Percentiles rank a stretch among this genome's conserved stretches.
Evolutionary conservation across 2,888 invertebrate species (phyloP).

Genomic region (Lasioglossum morio): DNA sequence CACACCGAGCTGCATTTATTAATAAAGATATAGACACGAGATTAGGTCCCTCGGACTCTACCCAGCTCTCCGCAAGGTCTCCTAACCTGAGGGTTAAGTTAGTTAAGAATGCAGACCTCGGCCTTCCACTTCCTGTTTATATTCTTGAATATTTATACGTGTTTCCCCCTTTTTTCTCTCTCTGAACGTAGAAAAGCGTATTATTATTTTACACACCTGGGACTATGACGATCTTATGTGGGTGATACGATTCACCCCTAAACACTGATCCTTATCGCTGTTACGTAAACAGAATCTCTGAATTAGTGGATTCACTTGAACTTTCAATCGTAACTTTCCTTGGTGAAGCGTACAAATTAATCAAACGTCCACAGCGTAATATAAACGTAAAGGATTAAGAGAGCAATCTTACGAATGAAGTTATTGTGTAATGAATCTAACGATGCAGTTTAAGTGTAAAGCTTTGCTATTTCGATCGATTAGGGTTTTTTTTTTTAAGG

Average conservation of each 20-base stretch:
- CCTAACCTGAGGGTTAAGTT: not conserved
- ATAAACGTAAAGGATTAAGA: no score
- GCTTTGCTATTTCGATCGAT: not conserved
- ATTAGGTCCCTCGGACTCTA: constrained; percentile 1
- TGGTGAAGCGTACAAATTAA: not conserved
- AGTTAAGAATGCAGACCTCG: constrained; percentile 7
- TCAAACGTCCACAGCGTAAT: not conserved
- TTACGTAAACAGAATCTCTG: constrained; percentile 2
- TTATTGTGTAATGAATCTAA: not conserved
- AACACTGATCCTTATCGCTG: not conserved
- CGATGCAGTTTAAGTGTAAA: no score
- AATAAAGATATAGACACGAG: not conserved
- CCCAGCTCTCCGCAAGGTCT: not conserved
- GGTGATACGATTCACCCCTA: not conserved
- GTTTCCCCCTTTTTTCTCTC: not conserved
- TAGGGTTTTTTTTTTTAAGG: constrained; percentile 1
- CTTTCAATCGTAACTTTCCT: not conserved
- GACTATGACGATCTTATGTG: not conserved
- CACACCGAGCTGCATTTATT: not conserved
- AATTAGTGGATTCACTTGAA: not conserved
- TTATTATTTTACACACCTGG: not conserved
- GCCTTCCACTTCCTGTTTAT: constrained; percentile 11
- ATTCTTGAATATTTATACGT: not conserved
- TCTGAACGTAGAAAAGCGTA: not conserved
- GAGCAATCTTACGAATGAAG: not conserved